Conservation (phyloP, 2,113 vertebrate species). For the Chelonoidis abingdonii region DNA sequence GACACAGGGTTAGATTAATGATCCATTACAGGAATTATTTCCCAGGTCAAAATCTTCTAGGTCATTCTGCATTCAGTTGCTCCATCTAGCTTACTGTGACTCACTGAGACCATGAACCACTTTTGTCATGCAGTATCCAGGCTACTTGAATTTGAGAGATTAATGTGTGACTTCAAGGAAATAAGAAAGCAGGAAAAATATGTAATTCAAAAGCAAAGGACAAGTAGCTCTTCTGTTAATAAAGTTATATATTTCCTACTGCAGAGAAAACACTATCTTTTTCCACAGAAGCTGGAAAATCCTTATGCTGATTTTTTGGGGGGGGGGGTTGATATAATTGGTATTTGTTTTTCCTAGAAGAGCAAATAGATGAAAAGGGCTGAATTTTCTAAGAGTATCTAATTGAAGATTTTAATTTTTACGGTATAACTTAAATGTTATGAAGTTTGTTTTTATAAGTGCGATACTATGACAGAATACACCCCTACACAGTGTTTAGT, state of each 20-base stretch:
- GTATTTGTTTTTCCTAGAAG: neutral
- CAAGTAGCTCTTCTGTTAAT: neutral
- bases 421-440: accelerated
- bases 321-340: neutral
- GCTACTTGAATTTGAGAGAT: neutral
- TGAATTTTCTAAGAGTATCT: accelerated
- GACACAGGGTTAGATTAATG: neutral
- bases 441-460: neutral
- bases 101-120: neutral
- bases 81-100: neutral
- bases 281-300: neutral
- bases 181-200: neutral
- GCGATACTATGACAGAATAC: neutral
- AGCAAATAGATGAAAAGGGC: neutral
- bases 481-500: too few species aligned
- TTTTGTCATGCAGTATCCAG: neutral
- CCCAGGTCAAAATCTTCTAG: neutral
- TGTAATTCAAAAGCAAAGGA: neutral
- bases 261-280: neutral
- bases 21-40: neutral
- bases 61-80: neutral
- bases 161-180: neutral
- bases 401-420: neutral
- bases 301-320: too few species aligned
- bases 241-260: neutral